Evolutionary conservation across 2,113 vertebrate species (phyloP), one percentile per base, ranked within the genome.

Genomic region (Nothocercus julius): DNA sequence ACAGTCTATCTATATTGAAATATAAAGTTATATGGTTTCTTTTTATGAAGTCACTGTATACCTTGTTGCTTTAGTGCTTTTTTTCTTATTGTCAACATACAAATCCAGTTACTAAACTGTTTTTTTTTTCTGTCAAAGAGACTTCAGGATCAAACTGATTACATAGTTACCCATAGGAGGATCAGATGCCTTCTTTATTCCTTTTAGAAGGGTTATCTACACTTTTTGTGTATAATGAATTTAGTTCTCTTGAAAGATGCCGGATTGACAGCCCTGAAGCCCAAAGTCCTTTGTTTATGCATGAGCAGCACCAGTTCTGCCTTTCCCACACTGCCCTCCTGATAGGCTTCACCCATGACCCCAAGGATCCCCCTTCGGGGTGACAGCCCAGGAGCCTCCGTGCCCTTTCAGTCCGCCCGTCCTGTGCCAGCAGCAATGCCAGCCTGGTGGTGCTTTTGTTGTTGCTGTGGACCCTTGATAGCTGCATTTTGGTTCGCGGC

Each of bases 271-370:
- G 94, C 92, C 89, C 79, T 83, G 95, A 95, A 83, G 92, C 92
- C 91, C 28, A n/a, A 95, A 96, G 75, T 90, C 84, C 74, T 93
- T 96, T 96, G 67, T 97, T 95, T 96, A 96, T 97, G 96, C 96
- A 94, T 96, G 92, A 97, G 85, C 89, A 96, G 72, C 86, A 97
- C 56, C 78, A 84, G 89, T 85, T 74, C 93, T 92, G 91, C 75
- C 45, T 96, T 97, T 97, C 95, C 93, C 92, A 96, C 97, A 91
- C 93, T 97, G 62, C 83, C 81, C 86, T 97, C 64, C 93, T 81
- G 76, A 83, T 96, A 94, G 63, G 61, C 81, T 91, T 96, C 92
- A 95, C 95, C 91, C 89, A 73, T 95, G 95, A 95, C 94, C 96
- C 92, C 72, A 89, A 92, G 92, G 91, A 93, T 96, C 44, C 84